Evolutionary conservation across 2,888 invertebrate species (phyloP), one percentile per base, ranked within the genome.

Genomic region (Pinctada fucata): DNA sequence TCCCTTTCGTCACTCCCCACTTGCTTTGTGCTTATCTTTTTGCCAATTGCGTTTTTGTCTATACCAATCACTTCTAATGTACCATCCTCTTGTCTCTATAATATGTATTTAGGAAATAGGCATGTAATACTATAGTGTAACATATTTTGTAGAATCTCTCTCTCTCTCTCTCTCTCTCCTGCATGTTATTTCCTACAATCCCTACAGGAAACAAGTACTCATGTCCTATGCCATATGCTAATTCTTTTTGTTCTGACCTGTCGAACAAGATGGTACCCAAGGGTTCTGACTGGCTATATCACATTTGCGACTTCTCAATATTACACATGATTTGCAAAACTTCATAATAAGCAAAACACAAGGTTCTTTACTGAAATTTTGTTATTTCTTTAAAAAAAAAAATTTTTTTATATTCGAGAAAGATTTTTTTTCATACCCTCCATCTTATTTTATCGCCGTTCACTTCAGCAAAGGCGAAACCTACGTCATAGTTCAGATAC

Each of bases 381-480:
- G 31, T 31, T 31, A 31, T 31, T 31, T 31, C 31, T 31, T 31
- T 31, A 31, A 31, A 31, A 31, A 31, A 31, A 31, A 31, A 1
- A 1, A 31, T 31, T 31, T 31, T 31, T 31, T 31, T 1, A 31
- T 31, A 31, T 31, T 31, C 31, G 31, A 31, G 31, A 31, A 31
- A 31, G 31, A 52, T 45, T 58, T 6, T 4, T 4, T 52, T 50
- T 79, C 79, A 52, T 80, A 89, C 89, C 87, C 79, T 73, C 91
- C 91, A 91, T 50, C 86, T 79, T 4, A 89, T 81, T 64, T 79
- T 86, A 79, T 91, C 91, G 1, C 90, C 91, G 77, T 91, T 91
- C 63, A 91, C 91, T 78, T 91, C 91, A 69, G 90, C 87, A 74
- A 90, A 91, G 75, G 91, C 85, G 79, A 91, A 91, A 4, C 83